These are phyloP conservation scores for Magallana nippona DNA, from an alignment of 2,888 invertebrate genomes.

Conservation along the genomic window DNA sequence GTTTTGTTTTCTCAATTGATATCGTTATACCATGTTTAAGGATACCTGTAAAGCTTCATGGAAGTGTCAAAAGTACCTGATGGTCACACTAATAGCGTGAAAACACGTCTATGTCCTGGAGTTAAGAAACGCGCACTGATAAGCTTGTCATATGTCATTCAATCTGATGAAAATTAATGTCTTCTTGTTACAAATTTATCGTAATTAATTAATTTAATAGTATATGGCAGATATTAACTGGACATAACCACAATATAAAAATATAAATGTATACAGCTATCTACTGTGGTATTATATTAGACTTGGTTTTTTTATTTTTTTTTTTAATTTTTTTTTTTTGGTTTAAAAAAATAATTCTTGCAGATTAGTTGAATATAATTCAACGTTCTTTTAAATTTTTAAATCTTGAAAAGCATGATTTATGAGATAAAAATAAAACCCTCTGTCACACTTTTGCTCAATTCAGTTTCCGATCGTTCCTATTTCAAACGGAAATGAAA, in stretches of 20 bases:
- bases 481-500: not conserved
- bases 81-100: conserved; percentile 27
- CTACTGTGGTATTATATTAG: too few relatives aligned
- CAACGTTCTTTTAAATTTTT: too few relatives aligned
- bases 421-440: not conserved
- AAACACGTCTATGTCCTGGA: conserved; percentile 20
- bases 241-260: not conserved
- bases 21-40: not conserved
- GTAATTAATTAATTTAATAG: conserved; percentile 1
- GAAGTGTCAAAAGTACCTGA: not conserved
- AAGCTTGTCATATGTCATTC: conserved; percentile 29
- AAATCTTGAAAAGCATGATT: not conserved
- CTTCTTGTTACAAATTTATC: not conserved
- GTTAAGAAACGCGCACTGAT: conserved; percentile 5
- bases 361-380: not conserved
- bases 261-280: too few relatives aligned
- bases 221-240: conserved; percentile 12
- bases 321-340: too few relatives aligned
- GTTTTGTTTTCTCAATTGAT: not conserved
- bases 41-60: not conserved
- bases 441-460: not conserved
- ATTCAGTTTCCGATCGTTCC: not conserved
- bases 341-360: too few relatives aligned
- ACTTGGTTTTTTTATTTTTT: too few relatives aligned
- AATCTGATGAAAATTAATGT: conserved; percentile 18